phyloP scores from a whole-genome alignment of 2,888 invertebrate genomes.

The Drosophila quinaria region DNA sequence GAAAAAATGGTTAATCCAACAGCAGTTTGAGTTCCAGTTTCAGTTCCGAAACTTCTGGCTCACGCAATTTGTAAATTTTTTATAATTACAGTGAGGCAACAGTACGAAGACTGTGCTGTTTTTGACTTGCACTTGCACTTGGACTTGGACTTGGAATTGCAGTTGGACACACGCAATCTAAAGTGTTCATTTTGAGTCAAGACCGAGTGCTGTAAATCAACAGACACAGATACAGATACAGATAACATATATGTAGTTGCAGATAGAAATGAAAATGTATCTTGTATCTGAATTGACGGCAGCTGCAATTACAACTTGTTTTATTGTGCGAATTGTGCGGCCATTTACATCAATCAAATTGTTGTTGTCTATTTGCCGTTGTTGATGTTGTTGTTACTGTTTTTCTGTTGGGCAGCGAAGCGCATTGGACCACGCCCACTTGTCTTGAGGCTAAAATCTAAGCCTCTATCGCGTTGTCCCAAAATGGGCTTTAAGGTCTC shows the following conservation, averaged over 20 bases:
- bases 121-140: conserved; percentile 21
- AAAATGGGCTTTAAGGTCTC: neutral
- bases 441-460: conserved; percentile 1
- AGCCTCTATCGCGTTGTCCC: neutral
- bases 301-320: conserved; percentile 70
- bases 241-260: conserved; percentile 16
- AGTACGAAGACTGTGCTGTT: conserved; percentile 34
- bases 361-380: conserved; percentile 21
- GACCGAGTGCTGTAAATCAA: conserved; percentile 15
- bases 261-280: conserved; percentile 62
- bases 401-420: conserved; percentile 47
- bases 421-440: conserved; percentile 45
- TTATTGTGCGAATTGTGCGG: conserved; percentile 74
- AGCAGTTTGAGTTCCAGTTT: conserved; percentile 3
- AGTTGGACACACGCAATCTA: conserved; percentile 58
- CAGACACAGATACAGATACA: conserved; percentile 15
- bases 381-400: conserved; percentile 17
- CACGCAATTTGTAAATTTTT: conserved; percentile 76
- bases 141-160: conserved; percentile 34
- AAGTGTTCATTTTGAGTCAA: conserved; percentile 9
- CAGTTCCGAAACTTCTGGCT: conserved; percentile 27
- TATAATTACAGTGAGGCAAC: conserved; percentile 59
- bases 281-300: conserved; percentile 37
- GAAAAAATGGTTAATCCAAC: conserved; percentile 53
- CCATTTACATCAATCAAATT: conserved; percentile 75